These are phyloP conservation scores for Choristoneura rosaceana DNA, from an alignment of 2,888 invertebrate genomes.

Conservation along the genomic window DNA sequence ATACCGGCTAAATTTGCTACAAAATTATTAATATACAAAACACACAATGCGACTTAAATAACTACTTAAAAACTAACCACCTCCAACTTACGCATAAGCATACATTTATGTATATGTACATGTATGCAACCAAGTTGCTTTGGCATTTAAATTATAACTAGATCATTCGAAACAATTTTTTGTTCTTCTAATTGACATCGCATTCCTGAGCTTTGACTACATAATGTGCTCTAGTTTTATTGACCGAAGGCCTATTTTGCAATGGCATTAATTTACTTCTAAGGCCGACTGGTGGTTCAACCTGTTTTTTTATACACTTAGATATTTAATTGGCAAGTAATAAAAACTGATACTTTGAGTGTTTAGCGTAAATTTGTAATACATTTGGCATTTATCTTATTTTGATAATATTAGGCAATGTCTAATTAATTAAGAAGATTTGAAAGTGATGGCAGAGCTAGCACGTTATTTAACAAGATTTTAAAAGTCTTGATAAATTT, in stretches of 20 bases:
- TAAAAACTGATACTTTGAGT: constrained; percentile 22
- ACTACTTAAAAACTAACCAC: too few species aligned
- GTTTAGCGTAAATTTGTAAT: constrained; percentile 26
- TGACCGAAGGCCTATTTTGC: constrained; percentile 33
- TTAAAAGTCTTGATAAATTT: background rate
- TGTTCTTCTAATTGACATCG: constrained; percentile 25
- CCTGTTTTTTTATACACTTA: constrained; percentile 26
- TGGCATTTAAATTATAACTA: constrained; percentile 14
- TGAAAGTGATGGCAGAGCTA: background rate
- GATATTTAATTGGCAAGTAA: constrained; percentile 34
- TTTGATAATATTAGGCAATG: background rate
- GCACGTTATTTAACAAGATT: background rate
- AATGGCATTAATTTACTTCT: constrained; percentile 32
- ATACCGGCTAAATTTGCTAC: too few species aligned
- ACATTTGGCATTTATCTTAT: constrained; percentile 10
- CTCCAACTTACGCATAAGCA: background rate
- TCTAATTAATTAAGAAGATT: background rate
- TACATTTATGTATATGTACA: background rate
- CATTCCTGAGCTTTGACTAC: constrained; percentile 24
- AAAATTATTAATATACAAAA: too few species aligned
- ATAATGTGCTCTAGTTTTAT: constrained; percentile 28
- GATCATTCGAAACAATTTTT: constrained; percentile 14
- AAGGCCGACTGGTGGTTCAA: constrained; percentile 34
- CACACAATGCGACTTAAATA: too few species aligned
- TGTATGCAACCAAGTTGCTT: background rate